These are phyloP conservation scores for Istiophorus platypterus DNA, from an alignment of 2,113 vertebrate species.

Conservation along the genomic window DNA sequence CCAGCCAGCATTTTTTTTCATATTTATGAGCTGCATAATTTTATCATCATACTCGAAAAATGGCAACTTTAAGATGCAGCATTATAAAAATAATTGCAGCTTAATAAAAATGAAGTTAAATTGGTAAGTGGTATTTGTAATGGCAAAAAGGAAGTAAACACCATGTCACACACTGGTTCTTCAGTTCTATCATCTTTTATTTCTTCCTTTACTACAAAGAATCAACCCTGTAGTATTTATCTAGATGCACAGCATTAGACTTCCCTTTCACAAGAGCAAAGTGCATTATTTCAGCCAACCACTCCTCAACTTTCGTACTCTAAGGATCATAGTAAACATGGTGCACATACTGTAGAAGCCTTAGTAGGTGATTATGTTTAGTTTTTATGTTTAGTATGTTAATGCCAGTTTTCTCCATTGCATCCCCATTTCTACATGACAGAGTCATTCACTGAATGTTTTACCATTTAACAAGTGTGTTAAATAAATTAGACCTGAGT, in stretches of 20 bases:
- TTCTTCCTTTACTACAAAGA: constrained; percentile 56
- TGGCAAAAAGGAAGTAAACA: not conserved
- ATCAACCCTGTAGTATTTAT: constrained; percentile 45
- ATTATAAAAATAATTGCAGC: not conserved
- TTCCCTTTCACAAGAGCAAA: constrained; percentile 18
- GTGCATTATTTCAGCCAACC: constrained; percentile 20
- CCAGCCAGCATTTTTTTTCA: too few species aligned
- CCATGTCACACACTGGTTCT: not conserved
- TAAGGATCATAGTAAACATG: constrained; percentile 42
- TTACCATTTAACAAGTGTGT: constrained; percentile 9
- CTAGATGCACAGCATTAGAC: constrained; percentile 72
- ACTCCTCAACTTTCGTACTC: constrained; percentile 12
- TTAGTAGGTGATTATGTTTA: constrained; percentile 18
- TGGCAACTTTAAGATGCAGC: too few species aligned
- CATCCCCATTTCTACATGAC: not conserved
- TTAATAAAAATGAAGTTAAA: not conserved
- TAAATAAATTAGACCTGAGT: constrained; percentile 69
- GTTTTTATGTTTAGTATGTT: constrained; percentile 20
- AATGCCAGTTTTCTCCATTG: constrained; percentile 13
- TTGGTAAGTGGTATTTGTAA: not conserved
- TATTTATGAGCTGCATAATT: too few species aligned
- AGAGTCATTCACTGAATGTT: not conserved
- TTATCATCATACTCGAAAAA: too few species aligned
- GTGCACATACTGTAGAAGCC: constrained; percentile 35
- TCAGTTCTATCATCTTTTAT: constrained; percentile 51